Base-by-base conservation (phyloP, 30 jellyfish, hydroid and myxozoan genomes). In the Cassiopea xamachana region DNA sequence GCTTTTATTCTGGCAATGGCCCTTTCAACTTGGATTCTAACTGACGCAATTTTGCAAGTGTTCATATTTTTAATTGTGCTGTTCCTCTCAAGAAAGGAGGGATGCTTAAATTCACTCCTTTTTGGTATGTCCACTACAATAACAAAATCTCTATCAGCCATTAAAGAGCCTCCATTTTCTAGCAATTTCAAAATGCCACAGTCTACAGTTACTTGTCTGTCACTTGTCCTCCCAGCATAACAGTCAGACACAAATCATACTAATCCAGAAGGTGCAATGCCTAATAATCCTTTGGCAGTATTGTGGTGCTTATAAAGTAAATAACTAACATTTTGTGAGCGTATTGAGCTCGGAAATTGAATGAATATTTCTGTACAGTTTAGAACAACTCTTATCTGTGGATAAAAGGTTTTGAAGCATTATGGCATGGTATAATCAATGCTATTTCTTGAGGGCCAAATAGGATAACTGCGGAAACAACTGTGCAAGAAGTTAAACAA, bases 211-310 rank as follows among this genome's bases (percentile, higher is more conserved):
- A 45, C 72, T 64, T 81, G 55, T 67, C 75, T 75, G 75, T 85
- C 92, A 59, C 86, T 84, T 44, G 86, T 43, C 58, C 87, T 75
- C 13, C 97, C 97, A 18, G 94, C 90, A 78, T 84, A 85, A 27
- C 77, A 51, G 39, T 91, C 97, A 69, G 92, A 84, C 18, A 86
- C 97, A 84, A 85, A 91, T 60, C 90, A 60, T 15, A 91, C 74
- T 13, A 80, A 82, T 19, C 97, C 95, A 10, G 90, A 61, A 47
- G 96, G 98, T 64, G 96, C 50, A 64, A 92, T 92, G n/a, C 98
- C 98, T 46, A 92, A 85, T 50, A 87, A 70, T 67, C 97, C 97
- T 75, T 93, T 93, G 49, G 98, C 98, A 80, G 92, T 93, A 86
- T 91, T 86, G 62, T 91, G 92, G 48, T 87, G 98, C 60, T 87